Percentiles rank a stretch among this genome's conserved stretches.
Evolutionary conservation across 2,888 invertebrate species (phyloP).

Genomic region (Ormyrus pomaceus): DNA sequence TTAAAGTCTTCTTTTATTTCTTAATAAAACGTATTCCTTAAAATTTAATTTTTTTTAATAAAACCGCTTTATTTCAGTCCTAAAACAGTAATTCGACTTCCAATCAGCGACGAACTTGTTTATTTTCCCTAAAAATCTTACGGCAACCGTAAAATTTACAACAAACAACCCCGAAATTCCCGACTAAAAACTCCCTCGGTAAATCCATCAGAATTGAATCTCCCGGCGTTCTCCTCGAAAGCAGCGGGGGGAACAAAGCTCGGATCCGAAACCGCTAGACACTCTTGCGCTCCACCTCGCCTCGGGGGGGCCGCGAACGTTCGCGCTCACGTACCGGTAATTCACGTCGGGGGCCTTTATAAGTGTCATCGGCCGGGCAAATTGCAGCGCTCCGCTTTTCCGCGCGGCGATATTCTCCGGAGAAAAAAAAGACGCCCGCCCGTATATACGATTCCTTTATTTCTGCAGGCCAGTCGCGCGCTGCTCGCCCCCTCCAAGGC

Average conservation of each 20-base stretch:
- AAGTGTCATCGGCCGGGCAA: slow-evolving; percentile 49
- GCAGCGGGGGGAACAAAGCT: background rate
- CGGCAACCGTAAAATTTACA: no score
- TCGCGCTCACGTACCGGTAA: slow-evolving; percentile 5
- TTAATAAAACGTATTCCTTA: no score
- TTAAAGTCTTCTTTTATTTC: no score
- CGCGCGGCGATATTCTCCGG: background rate
- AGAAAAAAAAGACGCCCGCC: no score
- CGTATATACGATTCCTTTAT: no score
- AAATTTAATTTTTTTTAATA: no score
- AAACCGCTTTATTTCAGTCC: no score
- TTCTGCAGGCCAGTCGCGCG: no score
- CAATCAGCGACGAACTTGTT: no score
- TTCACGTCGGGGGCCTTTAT: slow-evolving; percentile 35
- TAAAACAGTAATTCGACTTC: no score
- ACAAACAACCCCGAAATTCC: background rate
- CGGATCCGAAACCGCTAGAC: background rate
- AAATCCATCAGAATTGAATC: background rate
- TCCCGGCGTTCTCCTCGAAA: background rate
- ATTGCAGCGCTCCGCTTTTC: slow-evolving; percentile 23
- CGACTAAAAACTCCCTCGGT: background rate
- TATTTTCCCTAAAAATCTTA: no score
- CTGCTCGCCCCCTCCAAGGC: no score
- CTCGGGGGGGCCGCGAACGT: background rate
- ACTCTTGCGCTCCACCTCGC: background rate